Base-by-base conservation (phyloP, 2,888 invertebrate genomes). In the Macaria liturata region DNA sequence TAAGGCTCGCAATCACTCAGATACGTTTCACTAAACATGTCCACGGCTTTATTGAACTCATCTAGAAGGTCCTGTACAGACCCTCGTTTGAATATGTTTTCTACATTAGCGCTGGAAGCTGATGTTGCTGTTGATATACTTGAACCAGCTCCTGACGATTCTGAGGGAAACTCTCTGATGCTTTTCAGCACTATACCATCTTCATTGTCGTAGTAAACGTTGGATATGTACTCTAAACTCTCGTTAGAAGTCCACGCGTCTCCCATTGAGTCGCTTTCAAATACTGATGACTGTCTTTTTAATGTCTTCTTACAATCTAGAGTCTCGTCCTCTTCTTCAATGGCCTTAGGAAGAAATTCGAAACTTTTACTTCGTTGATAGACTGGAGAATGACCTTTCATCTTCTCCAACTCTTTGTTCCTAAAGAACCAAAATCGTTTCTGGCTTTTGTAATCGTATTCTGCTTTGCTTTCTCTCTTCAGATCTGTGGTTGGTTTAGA, bases 331-430 rank as follows among this genome's bases (percentile, higher is more conserved):
- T 83, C 80, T 55, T 88, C 86, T 49, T 81, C 79, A 44, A 81
- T 68, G 0, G 89, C 86, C 76, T 79, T 78, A 0, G 91, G 91
- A 0, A 91, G 71, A 55, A 90, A 91, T 64, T 91, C 91, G 49
- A 91, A 92, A 67, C 91, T 92, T 58, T 91, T 91, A 63, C 91
- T 92, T 40, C 91, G 74, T 62, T 76, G 80, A 59, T 90, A 91
- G 9, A 80, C 71, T 1, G 88, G 84, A 20, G 73, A 73, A 8
- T 74, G 69, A 7, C 71, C 72, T 7, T 76, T 79, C 5, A 75
- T 80, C 54, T 84, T 84, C 20, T 78, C 72, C 6, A 80, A 42
- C 7, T 89, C 91, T 62, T 81, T 88, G 49, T 85, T 83, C 59
- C 84, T 74, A 51, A 88, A 90, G 58, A 89, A 82, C 91, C 91